Conservation (phyloP, 2,113 vertebrate genomes). For the Rhinogobius similis region DNA sequence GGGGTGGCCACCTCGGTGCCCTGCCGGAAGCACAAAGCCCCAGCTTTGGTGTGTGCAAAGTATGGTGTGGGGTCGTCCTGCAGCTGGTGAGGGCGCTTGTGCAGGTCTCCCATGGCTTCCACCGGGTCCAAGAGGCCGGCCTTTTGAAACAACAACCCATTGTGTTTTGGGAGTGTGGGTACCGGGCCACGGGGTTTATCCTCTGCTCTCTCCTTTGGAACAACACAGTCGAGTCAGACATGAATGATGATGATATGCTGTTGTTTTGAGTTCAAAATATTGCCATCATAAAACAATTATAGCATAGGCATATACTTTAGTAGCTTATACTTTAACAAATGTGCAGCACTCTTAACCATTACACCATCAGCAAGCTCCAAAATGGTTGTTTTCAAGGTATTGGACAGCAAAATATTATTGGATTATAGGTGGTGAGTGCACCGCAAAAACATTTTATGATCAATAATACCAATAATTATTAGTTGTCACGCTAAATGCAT, state of each 20-base stretch:
- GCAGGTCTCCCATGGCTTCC: conserved; percentile 72
- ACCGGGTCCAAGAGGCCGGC: conserved; percentile 29
- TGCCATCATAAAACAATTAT: too few species aligned
- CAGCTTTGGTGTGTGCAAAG: conserved; percentile 91
- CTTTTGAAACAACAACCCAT: conserved; percentile 1
- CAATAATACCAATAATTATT: too few species aligned
- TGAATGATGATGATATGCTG: neutral
- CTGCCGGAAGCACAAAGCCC: conserved; percentile 90
- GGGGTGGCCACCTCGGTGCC: conserved; percentile 85
- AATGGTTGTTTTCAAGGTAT: too few species aligned
- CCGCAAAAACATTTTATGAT: too few species aligned
- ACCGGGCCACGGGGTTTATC: conserved; percentile 37
- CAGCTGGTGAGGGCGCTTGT: conserved; percentile 81
- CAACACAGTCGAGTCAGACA: neutral
- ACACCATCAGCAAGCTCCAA: too few species aligned
- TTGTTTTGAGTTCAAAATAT: neutral
- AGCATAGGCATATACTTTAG: neutral
- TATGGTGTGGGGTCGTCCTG: conserved; percentile 84
- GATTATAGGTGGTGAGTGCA: too few species aligned
- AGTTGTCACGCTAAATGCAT: too few species aligned
- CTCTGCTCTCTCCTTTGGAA: conserved; percentile 35
- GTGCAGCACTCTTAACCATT: too few species aligned
- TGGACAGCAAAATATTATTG: too few species aligned
- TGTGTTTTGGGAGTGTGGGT: neutral
- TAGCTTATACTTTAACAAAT: neutral